Conservation (phyloP, 2,888 invertebrate genomes). For the Pseudococcus longispinus region DNA sequence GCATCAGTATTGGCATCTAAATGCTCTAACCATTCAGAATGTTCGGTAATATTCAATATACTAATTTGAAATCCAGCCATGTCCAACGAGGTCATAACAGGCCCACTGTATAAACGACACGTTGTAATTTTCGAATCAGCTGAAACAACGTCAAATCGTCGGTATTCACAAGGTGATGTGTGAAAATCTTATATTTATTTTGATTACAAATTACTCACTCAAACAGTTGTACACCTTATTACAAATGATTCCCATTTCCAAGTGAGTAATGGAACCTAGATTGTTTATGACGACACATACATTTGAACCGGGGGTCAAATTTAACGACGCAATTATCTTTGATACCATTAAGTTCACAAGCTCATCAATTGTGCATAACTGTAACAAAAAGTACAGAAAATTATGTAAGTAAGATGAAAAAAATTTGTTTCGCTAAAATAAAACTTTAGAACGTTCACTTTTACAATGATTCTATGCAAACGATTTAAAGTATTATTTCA, state of each 20-base stretch:
- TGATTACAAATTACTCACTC: conserved; percentile 65
- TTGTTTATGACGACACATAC: conserved; percentile 80
- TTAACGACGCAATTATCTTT: conserved; percentile 59
- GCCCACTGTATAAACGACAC: conserved; percentile 68
- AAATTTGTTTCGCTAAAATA: too few species aligned
- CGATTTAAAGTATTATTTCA: too few species aligned
- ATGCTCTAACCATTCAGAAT: conserved; percentile 66
- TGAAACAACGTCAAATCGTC: conserved; percentile 59
- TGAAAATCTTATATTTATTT: not conserved
- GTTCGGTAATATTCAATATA: conserved; percentile 68
- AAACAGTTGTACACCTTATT: conserved; percentile 72
- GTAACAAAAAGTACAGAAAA: not conserved
- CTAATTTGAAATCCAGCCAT: conserved; percentile 81
- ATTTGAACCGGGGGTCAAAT: conserved; percentile 58
- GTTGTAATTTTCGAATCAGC: conserved; percentile 65
- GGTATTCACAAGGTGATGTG: not conserved
- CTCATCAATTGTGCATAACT: conserved; percentile 58
- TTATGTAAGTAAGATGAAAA: not conserved
- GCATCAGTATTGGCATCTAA: conserved; percentile 70
- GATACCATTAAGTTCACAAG: conserved; percentile 59
- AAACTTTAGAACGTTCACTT: too few species aligned
- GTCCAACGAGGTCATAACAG: conserved; percentile 77
- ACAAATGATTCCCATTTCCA: conserved; percentile 78
- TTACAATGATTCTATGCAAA: too few species aligned
- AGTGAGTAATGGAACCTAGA: conserved; percentile 75